These are phyloP conservation scores for Cyrtodaria siliqua DNA, from an alignment of 2,888 invertebrate species.

Conservation along the genomic window DNA sequence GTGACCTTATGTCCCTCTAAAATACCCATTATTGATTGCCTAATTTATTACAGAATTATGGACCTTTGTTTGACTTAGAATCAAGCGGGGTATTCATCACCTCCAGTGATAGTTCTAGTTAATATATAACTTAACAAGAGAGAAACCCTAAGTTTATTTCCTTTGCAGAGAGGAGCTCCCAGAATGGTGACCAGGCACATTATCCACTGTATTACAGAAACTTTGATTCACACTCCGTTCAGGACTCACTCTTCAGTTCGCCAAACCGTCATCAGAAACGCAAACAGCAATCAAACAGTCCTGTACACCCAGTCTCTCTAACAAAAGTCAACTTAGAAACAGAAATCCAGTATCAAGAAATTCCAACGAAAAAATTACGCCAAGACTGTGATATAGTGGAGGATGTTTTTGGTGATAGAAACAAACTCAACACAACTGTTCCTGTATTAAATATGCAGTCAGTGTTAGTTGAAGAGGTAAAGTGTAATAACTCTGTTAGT, in stretches of 20 bases:
- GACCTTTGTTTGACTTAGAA: no score
- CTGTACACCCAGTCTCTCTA: not conserved
- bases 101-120: no score
- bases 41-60: no score
- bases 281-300: not conserved
- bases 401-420: no score
- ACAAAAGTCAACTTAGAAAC: not conserved
- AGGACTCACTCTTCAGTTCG: not conserved
- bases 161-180: not conserved
- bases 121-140: no score
- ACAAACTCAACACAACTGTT: no score
- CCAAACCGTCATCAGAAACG: constrained; percentile 1
- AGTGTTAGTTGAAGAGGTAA: constrained; percentile 5
- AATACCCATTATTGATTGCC: no score
- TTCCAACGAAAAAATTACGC: not conserved
- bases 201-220: constrained; percentile 10
- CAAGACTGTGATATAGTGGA: not conserved
- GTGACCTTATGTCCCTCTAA: no score
- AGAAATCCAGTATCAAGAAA: not conserved
- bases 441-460: constrained; percentile 6
- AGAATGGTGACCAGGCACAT: not conserved
- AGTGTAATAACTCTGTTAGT: not conserved
- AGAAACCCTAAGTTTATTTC: no score
- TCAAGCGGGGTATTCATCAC: no score
- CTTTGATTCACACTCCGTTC: not conserved